Evolutionary conservation across 1,140 invertebrate species (phyloP).

Genomic region (Temnothorax nylanderi): DNA sequence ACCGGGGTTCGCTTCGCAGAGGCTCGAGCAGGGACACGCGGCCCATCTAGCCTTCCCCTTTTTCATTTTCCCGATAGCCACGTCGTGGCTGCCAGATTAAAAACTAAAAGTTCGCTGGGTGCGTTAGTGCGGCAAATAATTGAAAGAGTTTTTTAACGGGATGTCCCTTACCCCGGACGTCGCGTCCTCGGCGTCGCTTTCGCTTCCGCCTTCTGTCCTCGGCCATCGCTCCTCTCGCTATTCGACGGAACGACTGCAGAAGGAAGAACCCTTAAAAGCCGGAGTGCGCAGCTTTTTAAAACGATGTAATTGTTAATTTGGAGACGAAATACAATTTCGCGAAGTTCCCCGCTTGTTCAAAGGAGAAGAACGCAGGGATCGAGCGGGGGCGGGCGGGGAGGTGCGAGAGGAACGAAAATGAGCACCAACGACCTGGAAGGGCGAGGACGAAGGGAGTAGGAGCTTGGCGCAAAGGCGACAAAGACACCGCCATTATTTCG

Average conservation of each 20-base stretch:
- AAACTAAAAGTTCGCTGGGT: constrained; percentile 66
- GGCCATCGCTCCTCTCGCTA: constrained; percentile 39
- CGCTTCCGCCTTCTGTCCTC: constrained; percentile 37
- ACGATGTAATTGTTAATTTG: constrained; percentile 78
- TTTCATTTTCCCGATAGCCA: constrained; percentile 62
- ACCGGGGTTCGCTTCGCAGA: constrained; percentile 30
- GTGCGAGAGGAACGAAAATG: constrained; percentile 50
- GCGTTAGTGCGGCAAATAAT: constrained; percentile 69
- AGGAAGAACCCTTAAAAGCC: constrained; percentile 55
- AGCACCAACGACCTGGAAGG: constrained; percentile 42
- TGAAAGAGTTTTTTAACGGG: constrained; percentile 64
- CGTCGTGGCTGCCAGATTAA: constrained; percentile 49
- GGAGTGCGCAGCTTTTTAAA: constrained; percentile 72
- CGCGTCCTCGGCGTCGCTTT: constrained; percentile 4
- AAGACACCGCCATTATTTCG: constrained; percentile 74
- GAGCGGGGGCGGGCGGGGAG: not conserved
- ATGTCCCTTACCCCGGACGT: constrained; percentile 24
- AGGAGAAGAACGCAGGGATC: constrained; percentile 40
- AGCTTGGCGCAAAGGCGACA: constrained; percentile 69
- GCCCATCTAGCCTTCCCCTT: constrained; percentile 26
- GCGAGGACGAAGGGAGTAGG: constrained; percentile 37
- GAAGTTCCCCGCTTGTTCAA: constrained; percentile 69
- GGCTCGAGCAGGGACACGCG: constrained; percentile 47
- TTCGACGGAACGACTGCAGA: constrained; percentile 39
- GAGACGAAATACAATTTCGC: constrained; percentile 73